Percentiles rank a stretch among this genome's conserved stretches.
Conservation (phyloP, 2,113 vertebrate species). For the Phyllostomus discolor region DNA sequence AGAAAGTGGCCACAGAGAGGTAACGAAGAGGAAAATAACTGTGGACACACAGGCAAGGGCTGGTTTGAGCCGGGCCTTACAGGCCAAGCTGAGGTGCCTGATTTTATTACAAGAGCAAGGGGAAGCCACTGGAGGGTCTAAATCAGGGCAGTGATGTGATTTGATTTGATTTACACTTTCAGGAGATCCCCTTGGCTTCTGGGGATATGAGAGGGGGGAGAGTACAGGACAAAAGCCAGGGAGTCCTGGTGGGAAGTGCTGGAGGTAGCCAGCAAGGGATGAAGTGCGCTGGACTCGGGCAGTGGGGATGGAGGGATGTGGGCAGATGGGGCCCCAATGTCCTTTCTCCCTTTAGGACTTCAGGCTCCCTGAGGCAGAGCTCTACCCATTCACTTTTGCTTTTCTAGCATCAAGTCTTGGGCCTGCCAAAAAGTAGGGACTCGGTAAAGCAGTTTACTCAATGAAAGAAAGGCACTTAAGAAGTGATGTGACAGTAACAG, state of each 20-base stretch:
- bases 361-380: background rate
- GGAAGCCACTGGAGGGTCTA: background rate
- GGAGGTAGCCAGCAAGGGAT: background rate
- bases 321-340: background rate
- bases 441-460: background rate
- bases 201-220: background rate
- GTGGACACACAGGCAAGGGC: background rate
- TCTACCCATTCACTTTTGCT: background rate
- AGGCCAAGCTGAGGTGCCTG: background rate
- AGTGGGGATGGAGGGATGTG: background rate
- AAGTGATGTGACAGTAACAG: background rate
- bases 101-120: background rate
- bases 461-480: background rate
- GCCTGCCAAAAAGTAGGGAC: background rate
- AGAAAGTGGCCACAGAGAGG: background rate
- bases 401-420: no score
- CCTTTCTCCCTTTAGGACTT: accelerated
- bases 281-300: accelerated
- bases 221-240: background rate
- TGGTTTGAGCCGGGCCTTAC: background rate
- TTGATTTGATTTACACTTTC: background rate
- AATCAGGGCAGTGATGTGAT: background rate
- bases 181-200: background rate
- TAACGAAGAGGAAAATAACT: background rate
- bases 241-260: background rate